A percentile compares a stretch with the other conserved stretches of the same genome.
These are phyloP conservation scores for Drosophila helvetica DNA, from an alignment of 2,888 invertebrate species.

Conservation along the genomic window DNA sequence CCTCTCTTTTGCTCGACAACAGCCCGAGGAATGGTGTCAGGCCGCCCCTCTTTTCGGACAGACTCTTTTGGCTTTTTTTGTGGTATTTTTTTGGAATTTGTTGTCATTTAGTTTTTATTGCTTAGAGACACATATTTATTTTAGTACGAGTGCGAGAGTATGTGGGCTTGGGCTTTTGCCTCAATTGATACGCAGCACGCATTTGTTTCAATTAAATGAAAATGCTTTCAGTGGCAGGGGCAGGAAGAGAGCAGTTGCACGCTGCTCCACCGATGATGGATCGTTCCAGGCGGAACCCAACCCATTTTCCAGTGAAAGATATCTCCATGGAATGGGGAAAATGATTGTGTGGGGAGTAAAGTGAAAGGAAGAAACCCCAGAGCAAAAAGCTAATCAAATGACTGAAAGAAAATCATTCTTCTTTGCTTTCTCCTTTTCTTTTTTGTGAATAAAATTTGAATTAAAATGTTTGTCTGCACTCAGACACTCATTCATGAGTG, in stretches of 20 bases:
- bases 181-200: slow-evolving; percentile 80
- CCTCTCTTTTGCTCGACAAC: slow-evolving; percentile 40
- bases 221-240: slow-evolving; percentile 67
- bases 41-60: slow-evolving; percentile 22
- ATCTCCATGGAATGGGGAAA: not conserved
- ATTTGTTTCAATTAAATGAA: slow-evolving; percentile 79
- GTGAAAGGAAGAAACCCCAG: too few species aligned
- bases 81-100: slow-evolving; percentile 15
- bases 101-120: slow-evolving; percentile 43
- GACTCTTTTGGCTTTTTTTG: slow-evolving; percentile 32
- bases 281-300: not conserved
- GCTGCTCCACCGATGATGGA: not conserved
- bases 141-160: not conserved
- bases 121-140: slow-evolving; percentile 11
- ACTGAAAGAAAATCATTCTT: slow-evolving; percentile 21
- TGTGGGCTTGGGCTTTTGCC: slow-evolving; percentile 33
- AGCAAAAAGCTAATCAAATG: slow-evolving; percentile 14
- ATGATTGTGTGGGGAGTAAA: not conserved
- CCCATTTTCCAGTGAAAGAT: not conserved
- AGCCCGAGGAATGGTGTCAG: slow-evolving; percentile 14
- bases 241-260: slow-evolving; percentile 10
- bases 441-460: slow-evolving; percentile 43
- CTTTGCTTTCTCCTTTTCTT: not conserved
- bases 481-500: slow-evolving; percentile 1
- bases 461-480: slow-evolving; percentile 40